These are phyloP conservation scores for Spatulosminthurus flaviceps DNA, from an alignment of 2,888 invertebrate genomes.

Conservation along the genomic window DNA sequence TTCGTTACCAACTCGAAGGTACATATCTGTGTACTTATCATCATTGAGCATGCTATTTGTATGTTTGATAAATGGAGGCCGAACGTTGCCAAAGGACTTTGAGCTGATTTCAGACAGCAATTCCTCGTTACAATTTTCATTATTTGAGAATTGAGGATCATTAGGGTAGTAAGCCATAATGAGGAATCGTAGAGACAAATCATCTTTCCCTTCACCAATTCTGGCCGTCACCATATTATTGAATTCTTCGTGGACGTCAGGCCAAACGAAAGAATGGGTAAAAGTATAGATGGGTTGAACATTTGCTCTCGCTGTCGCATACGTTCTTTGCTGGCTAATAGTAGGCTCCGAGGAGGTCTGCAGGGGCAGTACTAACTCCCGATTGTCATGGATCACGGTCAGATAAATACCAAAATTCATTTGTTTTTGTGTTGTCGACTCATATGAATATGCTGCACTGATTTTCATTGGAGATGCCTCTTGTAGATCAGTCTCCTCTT, in stretches of 20 bases:
- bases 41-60: conserved; percentile 54
- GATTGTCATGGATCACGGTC: conserved; percentile 52
- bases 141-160: conserved; percentile 51
- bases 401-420: conserved; percentile 53
- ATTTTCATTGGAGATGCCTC: conserved; percentile 47
- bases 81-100: conserved; percentile 4
- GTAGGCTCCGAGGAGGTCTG: conserved; percentile 55
- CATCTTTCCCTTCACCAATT: conserved; percentile 30
- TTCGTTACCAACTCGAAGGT: conserved; percentile 55
- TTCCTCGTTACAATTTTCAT: conserved; percentile 45
- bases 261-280: conserved; percentile 57
- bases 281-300: conserved; percentile 50
- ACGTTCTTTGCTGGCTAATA: conserved; percentile 53
- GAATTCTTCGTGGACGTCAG: conserved; percentile 49
- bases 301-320: conserved; percentile 24
- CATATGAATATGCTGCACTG: conserved; percentile 56
- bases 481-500: neutral
- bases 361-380: conserved; percentile 55
- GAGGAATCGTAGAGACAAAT: conserved; percentile 50
- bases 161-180: conserved; percentile 57
- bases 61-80: conserved; percentile 49
- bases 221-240: conserved; percentile 44
- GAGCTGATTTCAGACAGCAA: conserved; percentile 29
- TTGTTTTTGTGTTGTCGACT: conserved; percentile 53
- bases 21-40: conserved; percentile 54